These are phyloP conservation scores for Anorthoa munda DNA, from an alignment of 2,888 invertebrate genomes.

Conservation along the genomic window DNA sequence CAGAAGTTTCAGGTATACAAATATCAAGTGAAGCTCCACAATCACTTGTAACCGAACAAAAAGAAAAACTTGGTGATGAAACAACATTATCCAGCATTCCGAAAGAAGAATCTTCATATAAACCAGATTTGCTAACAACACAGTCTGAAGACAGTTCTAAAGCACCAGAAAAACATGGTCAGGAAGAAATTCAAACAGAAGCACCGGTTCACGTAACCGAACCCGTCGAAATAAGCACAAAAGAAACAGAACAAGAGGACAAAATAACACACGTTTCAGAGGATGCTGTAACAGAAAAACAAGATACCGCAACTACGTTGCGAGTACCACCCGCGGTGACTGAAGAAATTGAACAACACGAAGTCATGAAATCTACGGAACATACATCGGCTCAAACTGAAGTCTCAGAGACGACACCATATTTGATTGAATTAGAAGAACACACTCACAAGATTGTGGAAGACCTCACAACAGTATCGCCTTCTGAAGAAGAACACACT, in stretches of 20 bases:
- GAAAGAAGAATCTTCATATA: conserved; percentile 37
- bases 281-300: conserved; percentile 43
- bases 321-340: conserved; percentile 26
- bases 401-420: conserved; percentile 75
- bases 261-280: conserved; percentile 35
- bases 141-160: conserved; percentile 45
- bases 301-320: conserved; percentile 39
- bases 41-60: conserved; percentile 54
- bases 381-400: conserved; percentile 57
- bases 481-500: conserved; percentile 37
- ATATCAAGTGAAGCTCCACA: conserved; percentile 52
- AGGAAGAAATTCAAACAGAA: conserved; percentile 37
- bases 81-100: conserved; percentile 27
- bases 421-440: conserved; percentile 80
- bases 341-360: conserved; percentile 24
- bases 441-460: conserved; percentile 77
- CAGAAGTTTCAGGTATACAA: conserved; percentile 39
- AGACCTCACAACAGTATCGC: conserved; percentile 64
- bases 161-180: conserved; percentile 33
- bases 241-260: conserved; percentile 31
- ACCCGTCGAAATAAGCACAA: conserved; percentile 28
- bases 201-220: conserved; percentile 32
- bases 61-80: conserved; percentile 34
- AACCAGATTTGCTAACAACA: conserved; percentile 51
- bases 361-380: conserved; percentile 50